A percentile compares a stretch with the other conserved stretches of the same genome.
Evolutionary conservation across 2,113 vertebrate species (phyloP).

Genomic region (Piaya cayana): DNA sequence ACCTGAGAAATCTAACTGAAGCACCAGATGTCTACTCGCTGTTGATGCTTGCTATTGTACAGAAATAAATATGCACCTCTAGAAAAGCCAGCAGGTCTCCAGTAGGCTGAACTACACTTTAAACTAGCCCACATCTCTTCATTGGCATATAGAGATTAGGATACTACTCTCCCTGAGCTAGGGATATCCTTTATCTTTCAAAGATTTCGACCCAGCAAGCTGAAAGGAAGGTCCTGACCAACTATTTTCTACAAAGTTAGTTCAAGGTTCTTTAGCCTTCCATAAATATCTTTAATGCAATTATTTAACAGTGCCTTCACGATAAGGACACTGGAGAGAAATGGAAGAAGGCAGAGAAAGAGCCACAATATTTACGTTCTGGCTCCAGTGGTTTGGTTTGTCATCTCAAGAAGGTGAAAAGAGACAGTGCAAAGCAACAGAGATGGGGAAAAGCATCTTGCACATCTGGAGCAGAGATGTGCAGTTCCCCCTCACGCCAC

Average conservation of each 20-base stretch:
- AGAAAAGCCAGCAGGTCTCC: not conserved
- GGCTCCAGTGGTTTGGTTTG: not conserved
- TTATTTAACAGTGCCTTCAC: not conserved
- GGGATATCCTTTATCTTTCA: not conserved
- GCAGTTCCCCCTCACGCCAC: constrained; percentile 16
- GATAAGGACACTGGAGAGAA: not conserved
- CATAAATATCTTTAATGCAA: not conserved
- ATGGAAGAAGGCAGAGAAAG: not conserved
- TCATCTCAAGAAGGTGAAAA: accelerated
- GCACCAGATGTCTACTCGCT: not conserved
- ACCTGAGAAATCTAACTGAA: not conserved
- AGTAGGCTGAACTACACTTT: not conserved
- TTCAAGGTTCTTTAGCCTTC: not conserved
- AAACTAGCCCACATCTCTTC: not conserved
- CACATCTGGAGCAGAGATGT: not conserved
- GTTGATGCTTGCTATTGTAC: not conserved
- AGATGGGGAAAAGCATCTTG: accelerated
- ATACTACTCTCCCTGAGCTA: not conserved
- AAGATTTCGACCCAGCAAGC: not conserved
- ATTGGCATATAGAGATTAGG: not conserved
- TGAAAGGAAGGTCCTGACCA: not conserved
- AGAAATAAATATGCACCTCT: not conserved
- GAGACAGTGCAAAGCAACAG: not conserved
- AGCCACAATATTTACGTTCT: accelerated
- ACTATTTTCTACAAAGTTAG: not conserved